Evolutionary conservation across 2,888 invertebrate genomes (phyloP).

Genomic region (Notocelia uddmanniana): DNA sequence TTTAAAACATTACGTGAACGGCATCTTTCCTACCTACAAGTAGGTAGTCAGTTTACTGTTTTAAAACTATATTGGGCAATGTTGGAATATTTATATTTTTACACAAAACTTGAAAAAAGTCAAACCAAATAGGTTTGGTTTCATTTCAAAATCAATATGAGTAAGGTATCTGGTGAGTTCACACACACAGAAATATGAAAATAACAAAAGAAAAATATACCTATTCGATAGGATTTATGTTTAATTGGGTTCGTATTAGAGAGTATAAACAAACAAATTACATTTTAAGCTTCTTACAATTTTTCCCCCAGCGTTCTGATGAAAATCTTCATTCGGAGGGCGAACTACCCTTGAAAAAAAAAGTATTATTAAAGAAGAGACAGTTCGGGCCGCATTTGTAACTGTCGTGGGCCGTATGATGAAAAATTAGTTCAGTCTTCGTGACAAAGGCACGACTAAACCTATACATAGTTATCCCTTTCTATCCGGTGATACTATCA

Average conservation of each 20-base stretch:
- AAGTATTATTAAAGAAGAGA: conserved; percentile 87
- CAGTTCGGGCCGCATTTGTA: conserved; percentile 85
- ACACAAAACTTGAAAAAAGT: too few relatives aligned
- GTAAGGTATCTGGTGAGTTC: too few relatives aligned
- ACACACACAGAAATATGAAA: not conserved
- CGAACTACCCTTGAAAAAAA: conserved; percentile 83
- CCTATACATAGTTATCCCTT: conserved; percentile 75
- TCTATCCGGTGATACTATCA: conserved; percentile 56
- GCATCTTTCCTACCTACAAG: not conserved
- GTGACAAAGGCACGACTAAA: conserved; percentile 83
- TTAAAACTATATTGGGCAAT: not conserved
- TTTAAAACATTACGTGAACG: not conserved
- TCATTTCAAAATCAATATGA: too few relatives aligned
- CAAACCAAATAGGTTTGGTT: too few relatives aligned
- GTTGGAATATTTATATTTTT: too few relatives aligned
- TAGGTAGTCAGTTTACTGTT: not conserved
- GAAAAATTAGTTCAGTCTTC: conserved; percentile 86
- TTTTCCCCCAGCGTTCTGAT: conserved; percentile 73
- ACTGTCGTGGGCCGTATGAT: conserved; percentile 86
- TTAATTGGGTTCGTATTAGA: conserved; percentile 69
- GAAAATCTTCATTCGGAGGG: conserved; percentile 83
- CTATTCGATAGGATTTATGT: conserved; percentile 49
- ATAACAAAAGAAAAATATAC: conserved; percentile 18
- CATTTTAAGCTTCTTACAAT: conserved; percentile 79
- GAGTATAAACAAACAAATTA: conserved; percentile 75